Evolutionary conservation across 2,888 invertebrate genomes (phyloP), one percentile per base, ranked within the genome.

Genomic region (Herminia tarsipennalis): DNA sequence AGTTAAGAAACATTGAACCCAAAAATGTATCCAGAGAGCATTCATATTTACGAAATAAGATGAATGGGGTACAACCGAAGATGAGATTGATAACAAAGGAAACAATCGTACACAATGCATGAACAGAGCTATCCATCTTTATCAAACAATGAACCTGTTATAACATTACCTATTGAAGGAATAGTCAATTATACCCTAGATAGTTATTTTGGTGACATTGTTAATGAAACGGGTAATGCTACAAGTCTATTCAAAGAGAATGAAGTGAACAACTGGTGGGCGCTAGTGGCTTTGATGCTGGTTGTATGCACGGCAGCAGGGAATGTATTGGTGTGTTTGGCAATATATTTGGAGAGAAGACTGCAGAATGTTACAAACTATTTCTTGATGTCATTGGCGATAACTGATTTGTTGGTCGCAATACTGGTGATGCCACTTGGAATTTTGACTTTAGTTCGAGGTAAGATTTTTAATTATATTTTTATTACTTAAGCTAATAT

Each of bases 281-380:
- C 96, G 1, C 85, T 97, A 47, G 87, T 96, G 22, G 95, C 97
- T 2, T 83, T 95, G 30, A 88, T 95, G 17, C 86, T 98, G 43
- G 97, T 98, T 6, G 79, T 97, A 30, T 96, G 95, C 49, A 98
- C 98, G 0, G 97, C 97, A 0, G 95, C 97, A 1, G 98, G 98
- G 1, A 99, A 99, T 87, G 96, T 98, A 27, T 90, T 99, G 48
- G 99, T 99, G 33, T 98, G 98, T 74, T 86, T 98, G 66, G 98
- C 99, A 14, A 98, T 99, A 70, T 95, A 95, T 56, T 94, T 96
- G 94, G 98, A 99, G 81, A 94, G 97, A 43, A 93, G 98, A 9
- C 91, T 99, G 50, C 98, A 99, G 87, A 99, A 98, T 92, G 98
- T 98, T 49, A 99, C 98, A 72, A 99, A 99, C 88, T 98, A 98